phyloP scores from a whole-genome alignment of 2,888 invertebrate species.

The Doris montereyensis region DNA sequence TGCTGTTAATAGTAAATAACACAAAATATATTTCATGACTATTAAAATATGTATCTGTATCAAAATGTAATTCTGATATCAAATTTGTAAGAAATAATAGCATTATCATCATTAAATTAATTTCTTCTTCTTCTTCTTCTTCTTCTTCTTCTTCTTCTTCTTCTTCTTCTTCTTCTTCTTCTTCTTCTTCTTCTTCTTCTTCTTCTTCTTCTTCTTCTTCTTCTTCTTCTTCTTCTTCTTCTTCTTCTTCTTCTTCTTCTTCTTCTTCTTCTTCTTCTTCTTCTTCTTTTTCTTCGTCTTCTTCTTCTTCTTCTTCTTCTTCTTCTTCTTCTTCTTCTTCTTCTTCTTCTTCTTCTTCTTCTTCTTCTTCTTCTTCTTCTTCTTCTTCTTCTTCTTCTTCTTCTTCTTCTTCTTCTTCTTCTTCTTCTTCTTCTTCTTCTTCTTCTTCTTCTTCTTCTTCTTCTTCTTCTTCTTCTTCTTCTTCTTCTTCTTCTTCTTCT shows the following conservation, averaged over 20 bases:
- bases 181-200: not conserved
- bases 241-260: not conserved
- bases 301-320: no score
- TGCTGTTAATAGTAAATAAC: no score
- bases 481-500: not conserved
- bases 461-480: not conserved
- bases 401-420: not conserved
- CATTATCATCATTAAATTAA: not conserved
- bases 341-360: not conserved
- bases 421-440: not conserved
- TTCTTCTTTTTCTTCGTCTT: no score
- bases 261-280: not conserved
- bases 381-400: not conserved
- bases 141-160: not conserved
- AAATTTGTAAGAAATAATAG: no score
- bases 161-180: not conserved
- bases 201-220: not conserved
- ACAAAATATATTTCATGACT: no score
- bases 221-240: not conserved
- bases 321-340: slow-evolving; percentile 8
- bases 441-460: no score
- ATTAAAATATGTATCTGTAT: no score
- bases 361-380: not conserved
- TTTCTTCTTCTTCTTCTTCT: not conserved
- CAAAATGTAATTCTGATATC: no score